A percentile compares a stretch with the other conserved stretches of the same genome.
phyloP scores from a whole-genome alignment of 1,140 invertebrate genomes.

The Ectropis grisescens region DNA sequence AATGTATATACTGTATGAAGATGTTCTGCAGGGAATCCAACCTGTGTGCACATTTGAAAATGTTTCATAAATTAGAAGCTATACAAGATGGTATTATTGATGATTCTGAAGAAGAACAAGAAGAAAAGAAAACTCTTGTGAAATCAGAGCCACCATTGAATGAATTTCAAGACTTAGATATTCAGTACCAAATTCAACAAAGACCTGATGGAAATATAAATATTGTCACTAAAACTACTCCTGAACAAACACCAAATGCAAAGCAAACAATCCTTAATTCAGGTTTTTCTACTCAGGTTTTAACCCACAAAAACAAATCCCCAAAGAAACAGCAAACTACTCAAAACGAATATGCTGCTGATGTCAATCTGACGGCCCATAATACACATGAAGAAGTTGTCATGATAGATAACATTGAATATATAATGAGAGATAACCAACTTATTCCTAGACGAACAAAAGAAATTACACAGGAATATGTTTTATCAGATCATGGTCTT shows the following conservation, averaged over 20 bases:
- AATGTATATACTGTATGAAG: conserved; percentile 79
- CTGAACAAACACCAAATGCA: conserved; percentile 26
- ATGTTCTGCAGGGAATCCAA: conserved; percentile 74
- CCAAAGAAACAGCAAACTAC: conserved; percentile 14
- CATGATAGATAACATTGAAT: conserved; percentile 70
- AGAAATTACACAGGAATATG: conserved; percentile 21
- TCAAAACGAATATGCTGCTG: too few relatives aligned
- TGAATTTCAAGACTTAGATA: conserved; percentile 40
- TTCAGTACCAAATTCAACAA: conserved; percentile 48
- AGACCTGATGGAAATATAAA: conserved; percentile 62
- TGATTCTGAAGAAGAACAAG: conserved; percentile 71
- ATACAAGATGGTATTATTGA: conserved; percentile 74
- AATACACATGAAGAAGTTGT: conserved; percentile 64
- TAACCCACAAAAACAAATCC: conserved; percentile 1
- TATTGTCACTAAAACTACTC: conserved; percentile 63
- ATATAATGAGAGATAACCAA: conserved; percentile 53
- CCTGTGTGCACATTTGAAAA: conserved; percentile 77
- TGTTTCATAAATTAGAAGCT: conserved; percentile 73
- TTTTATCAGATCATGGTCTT: conserved; percentile 21
- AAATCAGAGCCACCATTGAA: conserved; percentile 45
- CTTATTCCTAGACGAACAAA: conserved; percentile 35
- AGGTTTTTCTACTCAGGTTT: conserved; percentile 17
- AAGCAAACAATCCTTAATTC: conserved; percentile 52
- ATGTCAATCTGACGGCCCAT: too few relatives aligned
- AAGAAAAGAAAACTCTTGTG: conserved; percentile 24